Evolutionary conservation across 2,888 invertebrate species (phyloP).

Genomic region (Heteromyza rotundicornis): DNA sequence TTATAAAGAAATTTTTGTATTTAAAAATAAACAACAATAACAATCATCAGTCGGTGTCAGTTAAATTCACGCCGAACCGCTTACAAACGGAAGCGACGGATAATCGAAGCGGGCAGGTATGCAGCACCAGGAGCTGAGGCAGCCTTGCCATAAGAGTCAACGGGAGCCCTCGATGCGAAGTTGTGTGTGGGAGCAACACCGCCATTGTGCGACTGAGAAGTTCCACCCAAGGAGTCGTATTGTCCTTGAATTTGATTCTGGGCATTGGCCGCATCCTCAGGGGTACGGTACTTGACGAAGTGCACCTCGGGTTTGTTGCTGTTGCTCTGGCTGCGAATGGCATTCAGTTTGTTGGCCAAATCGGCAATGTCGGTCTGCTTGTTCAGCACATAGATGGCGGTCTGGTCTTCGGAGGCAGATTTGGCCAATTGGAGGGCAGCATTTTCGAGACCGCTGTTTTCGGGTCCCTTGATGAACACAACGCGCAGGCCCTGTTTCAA

Average conservation of each 20-base stretch:
- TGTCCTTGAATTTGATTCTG: constrained; percentile 51
- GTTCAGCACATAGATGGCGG: constrained; percentile 48
- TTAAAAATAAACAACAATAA: too few relatives aligned
- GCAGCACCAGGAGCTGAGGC: not conserved
- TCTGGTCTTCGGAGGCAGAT: constrained; percentile 47
- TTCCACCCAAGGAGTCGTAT: constrained; percentile 50
- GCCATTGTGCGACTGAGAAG: constrained; percentile 41
- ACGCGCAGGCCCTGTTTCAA: constrained; percentile 51
- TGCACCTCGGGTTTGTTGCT: constrained; percentile 52
- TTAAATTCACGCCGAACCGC: too few relatives aligned
- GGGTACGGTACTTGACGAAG: constrained; percentile 56
- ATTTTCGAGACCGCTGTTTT: constrained; percentile 42
- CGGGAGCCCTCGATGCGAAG: constrained; percentile 41
- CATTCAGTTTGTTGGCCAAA: constrained; percentile 44
- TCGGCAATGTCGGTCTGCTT: constrained; percentile 48
- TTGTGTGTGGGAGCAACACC: constrained; percentile 52
- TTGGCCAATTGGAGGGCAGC: constrained; percentile 49
- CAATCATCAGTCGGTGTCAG: too few relatives aligned
- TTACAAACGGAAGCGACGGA: constrained; percentile 46
- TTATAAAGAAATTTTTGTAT: too few relatives aligned
- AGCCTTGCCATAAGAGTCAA: not conserved
- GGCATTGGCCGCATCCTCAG: constrained; percentile 52
- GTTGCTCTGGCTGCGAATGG: constrained; percentile 31
- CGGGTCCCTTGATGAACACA: constrained; percentile 57
- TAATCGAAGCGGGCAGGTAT: constrained; percentile 39